Evolutionary conservation across 1,140 invertebrate species (phyloP), one percentile per base, ranked within the genome.

Genomic region (Drosophila saltans): DNA sequence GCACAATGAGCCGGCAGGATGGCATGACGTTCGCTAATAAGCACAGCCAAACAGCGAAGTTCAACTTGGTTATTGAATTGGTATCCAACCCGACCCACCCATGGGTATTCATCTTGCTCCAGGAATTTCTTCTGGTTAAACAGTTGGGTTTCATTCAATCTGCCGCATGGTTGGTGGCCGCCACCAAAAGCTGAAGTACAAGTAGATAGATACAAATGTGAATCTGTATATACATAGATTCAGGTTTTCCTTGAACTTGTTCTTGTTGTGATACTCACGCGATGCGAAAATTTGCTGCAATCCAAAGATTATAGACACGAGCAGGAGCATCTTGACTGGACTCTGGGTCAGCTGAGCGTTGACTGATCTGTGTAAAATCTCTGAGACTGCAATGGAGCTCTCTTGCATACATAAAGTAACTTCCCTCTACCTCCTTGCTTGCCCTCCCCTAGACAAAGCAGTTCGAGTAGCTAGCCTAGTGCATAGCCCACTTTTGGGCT

Each of bases 71-170:
- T 30, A 9, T n/a, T 45, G 10, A 30, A 33, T 30, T 21, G 21
- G 16, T 64, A 64, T 1, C 9, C 21, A 16, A 64, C 33, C 3
- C 40, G 28, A 8, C 62, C 62, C 26, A 64, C 4, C 62, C 62
- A 64, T 10, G 62, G 62, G 33, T 45, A 64, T 33, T 64, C 62
- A 30, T 43, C 45, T 8, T 9, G 45, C 28, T 45, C 62, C 3
- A 36, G 28, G 41, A 52, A 33, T 28, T 64, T 64, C 1, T 64
- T 6, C 16, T 21, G 40, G 45, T 52, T 64, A 28, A 33, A 55
- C 10, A 64, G 16, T 30, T 64, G 62, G 2, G 30, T 33, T 43
- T 64, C 62, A 24, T 64, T 55, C 3, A 64, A 21, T 64, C 55
- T 64, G 21, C 62, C 62, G 28, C 62, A 64, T 26, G 7, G n/a